Evolutionary conservation across 2,797 vertebrate genomes (phyloP), one percentile per base, ranked within the genome.

Genomic region (Chanos chanos): DNA sequence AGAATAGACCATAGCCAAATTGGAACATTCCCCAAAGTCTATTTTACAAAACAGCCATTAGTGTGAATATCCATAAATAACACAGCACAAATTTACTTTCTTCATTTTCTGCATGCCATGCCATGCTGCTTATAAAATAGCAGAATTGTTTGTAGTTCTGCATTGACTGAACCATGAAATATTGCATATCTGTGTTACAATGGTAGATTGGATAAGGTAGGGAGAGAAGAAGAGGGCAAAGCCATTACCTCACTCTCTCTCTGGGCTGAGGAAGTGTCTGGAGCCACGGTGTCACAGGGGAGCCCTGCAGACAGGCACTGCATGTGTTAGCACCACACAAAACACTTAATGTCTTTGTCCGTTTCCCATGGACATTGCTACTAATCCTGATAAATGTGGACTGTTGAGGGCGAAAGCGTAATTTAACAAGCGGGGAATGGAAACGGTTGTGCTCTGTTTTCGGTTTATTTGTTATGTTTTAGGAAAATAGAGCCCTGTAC

Each of bases 171-270:
- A n/a, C n/a, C n/a, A n/a, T n/a, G n/a, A n/a, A n/a, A n/a, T n/a
- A n/a, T n/a, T n/a, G n/a, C n/a, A n/a, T n/a, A n/a, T n/a, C n/a
- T n/a, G n/a, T n/a, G n/a, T n/a, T 6, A 5, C 22, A 36, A 40
- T 7, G 10, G 22, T 37, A 7, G 24, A 27, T 43, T 2, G 31
- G 49, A 44, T 60, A 45, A 59, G 43, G 44, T 36, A 59, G 43
- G 56, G 22, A 25, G 40, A 39, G 30, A 44, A 30, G 15, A 18
- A 10, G 4, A 25, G 28, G 7, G 31, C 28, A 30, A n/a, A 50
- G 16, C 21, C 40, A 65, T 65, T 43, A 61, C 61, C 34, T 64
- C 55, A 61, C 61, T 15, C 15, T 22, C 37, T 68, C 54, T 54
- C 39, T 2, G 18, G 15, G 56, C 49, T 10, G 49, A 33, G 33